Conservation (phyloP, 2,888 invertebrate genomes). For the Dasysyrphus albostriatus region DNA sequence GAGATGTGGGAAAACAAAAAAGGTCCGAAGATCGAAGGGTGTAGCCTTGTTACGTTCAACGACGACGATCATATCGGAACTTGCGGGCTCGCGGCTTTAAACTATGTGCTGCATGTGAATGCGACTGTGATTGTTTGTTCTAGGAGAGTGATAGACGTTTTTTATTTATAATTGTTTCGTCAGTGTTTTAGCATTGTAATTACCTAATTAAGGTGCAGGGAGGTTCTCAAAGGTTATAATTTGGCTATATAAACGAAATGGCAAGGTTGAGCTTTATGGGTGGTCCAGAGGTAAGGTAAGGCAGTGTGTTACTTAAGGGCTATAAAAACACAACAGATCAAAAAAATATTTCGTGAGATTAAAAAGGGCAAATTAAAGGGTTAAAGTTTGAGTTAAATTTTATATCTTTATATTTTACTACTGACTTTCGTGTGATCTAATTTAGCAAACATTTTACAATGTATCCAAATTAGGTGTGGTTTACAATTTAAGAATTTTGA, state of each 20-base stretch:
- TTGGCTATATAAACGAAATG: constrained; percentile 33
- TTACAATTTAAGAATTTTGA: neutral
- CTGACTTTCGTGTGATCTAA: neutral
- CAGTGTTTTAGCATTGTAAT: constrained; percentile 64
- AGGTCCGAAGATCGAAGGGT: constrained; percentile 72
- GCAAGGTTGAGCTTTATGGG: constrained; percentile 64
- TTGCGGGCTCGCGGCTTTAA: constrained; percentile 11
- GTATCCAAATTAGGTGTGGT: neutral
- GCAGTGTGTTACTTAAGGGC: constrained; percentile 11
- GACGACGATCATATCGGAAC: constrained; percentile 55
- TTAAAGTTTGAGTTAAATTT: neutral
- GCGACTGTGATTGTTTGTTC: constrained; percentile 56
- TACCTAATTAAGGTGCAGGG: constrained; percentile 72
- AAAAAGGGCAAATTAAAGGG: constrained; percentile 24
- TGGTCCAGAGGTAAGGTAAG: constrained; percentile 56
- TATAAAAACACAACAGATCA: neutral
- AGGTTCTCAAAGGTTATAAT: constrained; percentile 65
- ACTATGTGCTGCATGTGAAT: constrained; percentile 1
- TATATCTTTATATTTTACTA: neutral
- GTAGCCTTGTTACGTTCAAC: constrained; percentile 73
- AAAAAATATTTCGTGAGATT: constrained; percentile 48
- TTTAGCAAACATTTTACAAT: neutral
- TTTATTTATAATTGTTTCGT: constrained; percentile 17
- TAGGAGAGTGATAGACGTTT: constrained; percentile 35
- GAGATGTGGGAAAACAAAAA: constrained; percentile 32